Evolutionary conservation across 1,140 invertebrate species (phyloP).

Genomic region (Camponotus vicinus): DNA sequence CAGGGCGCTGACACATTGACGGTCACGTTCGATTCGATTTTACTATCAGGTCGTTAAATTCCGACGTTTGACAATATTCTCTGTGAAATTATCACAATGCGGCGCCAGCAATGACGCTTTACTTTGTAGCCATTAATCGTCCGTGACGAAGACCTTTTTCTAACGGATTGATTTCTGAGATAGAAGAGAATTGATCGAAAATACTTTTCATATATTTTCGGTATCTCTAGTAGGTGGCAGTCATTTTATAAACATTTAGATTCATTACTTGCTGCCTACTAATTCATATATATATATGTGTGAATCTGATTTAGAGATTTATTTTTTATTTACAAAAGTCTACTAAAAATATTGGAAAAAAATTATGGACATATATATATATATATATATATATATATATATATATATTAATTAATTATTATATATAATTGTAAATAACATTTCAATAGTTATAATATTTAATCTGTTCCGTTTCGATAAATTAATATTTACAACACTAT

Average conservation of each 20-base stretch:
- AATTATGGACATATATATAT: not conserved
- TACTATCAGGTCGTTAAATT: constrained; percentile 6
- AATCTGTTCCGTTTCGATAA: not conserved
- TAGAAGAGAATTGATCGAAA: not conserved
- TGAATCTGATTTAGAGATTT: not conserved
- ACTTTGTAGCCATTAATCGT: not conserved
- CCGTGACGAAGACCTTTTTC: not conserved
- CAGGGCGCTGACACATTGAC: constrained; percentile 37
- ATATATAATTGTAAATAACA: not conserved
- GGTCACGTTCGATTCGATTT: constrained; percentile 44
- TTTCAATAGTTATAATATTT: not conserved
- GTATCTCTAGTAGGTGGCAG: not conserved
- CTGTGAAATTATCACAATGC: constrained; percentile 28
- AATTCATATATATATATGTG: not conserved
- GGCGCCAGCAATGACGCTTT: not conserved
- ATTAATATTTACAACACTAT: not conserved
- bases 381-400: no score
- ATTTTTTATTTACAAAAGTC: no score
- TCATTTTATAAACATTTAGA: not conserved
- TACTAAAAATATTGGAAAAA: not conserved
- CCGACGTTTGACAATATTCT: constrained; percentile 23
- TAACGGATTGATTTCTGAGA: no score
- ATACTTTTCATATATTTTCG: not conserved
- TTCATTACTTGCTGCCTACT: not conserved
- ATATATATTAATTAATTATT: not conserved